phyloP scores from a whole-genome alignment of 1,140 invertebrate species.

The Drosophila tani region DNA sequence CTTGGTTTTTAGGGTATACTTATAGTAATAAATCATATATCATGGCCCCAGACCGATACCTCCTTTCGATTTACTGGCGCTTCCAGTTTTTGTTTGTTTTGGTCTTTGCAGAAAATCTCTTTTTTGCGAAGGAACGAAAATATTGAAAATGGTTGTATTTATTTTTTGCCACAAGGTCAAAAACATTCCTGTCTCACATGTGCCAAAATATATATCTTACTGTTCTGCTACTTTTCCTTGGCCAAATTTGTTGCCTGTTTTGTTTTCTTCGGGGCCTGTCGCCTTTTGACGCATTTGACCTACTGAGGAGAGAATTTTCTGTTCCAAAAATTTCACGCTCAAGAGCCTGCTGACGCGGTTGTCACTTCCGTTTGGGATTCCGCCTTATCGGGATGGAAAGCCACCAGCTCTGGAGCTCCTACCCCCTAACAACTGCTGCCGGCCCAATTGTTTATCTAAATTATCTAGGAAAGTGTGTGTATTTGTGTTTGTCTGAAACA shows the following conservation, averaged over 20 bases:
- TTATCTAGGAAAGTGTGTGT: conserved; percentile 42
- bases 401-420: conserved; percentile 5
- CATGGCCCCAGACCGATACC: neutral
- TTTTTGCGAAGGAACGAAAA: conserved; percentile 23
- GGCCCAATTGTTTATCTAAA: conserved; percentile 63
- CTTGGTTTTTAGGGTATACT: neutral
- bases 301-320: conserved; percentile 41
- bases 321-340: conserved; percentile 21
- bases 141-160: conserved; percentile 54
- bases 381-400: conserved; percentile 31
- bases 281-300: conserved; percentile 64
- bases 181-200: conserved; percentile 53
- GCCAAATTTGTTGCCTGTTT: conserved; percentile 33
- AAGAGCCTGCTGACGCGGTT: conserved; percentile 24
- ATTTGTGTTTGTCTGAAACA: conserved; percentile 57
- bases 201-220: conserved; percentile 55
- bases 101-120: conserved; percentile 16
- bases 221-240: conserved; percentile 28
- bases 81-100: conserved; percentile 26
- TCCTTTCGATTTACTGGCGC: conserved; percentile 6
- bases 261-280: conserved; percentile 30
- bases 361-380: conserved; percentile 61
- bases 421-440: neutral
- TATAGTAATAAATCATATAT: conserved; percentile 24
- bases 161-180: conserved; percentile 60